Evolutionary conservation across 2,113 vertebrate genomes (phyloP), one percentile per base, ranked within the genome.

Genomic region (Menidia beryllina): DNA sequence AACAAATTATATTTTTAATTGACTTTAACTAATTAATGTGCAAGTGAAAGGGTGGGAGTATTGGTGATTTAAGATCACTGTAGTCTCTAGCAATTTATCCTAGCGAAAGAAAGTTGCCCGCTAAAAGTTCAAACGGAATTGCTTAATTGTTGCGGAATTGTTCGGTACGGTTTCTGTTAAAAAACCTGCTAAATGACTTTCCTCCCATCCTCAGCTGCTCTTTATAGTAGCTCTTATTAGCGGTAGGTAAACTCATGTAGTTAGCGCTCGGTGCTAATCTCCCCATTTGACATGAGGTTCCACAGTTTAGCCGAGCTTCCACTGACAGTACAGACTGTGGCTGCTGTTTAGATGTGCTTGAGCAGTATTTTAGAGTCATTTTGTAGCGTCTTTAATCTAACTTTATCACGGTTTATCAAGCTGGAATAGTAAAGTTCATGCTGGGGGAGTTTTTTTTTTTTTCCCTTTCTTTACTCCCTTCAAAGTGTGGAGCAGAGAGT

Each of bases 391-490:
- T 76, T 75, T 24, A 60, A 23, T 19, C 7, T 24, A 59, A 12
- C 26, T 63, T 69, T 75, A 3, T 65, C 66, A 63, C 51, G 27
- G 48, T 70, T 71, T 7, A 27, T 72, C 55, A 60, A 67, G 51
- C 65, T 64, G 41, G 30, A 78, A 67, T 69, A 69, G 34, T 59
- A 38, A 69, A 63, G 56, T 59, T 79, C 70, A 81, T 85, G 84
- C n/a, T n/a, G n/a, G n/a, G n/a, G n/a, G 82, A 85, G 85, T 82
- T 75, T 61, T 21, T 38, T 57, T 38, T 3, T 14, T 39, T 27
- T 45, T 8, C 3, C 21, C 5, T 15, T 10, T 34, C 26, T 47
- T 62, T n/a, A 24, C 21, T 1, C 20, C 58, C 76, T 81, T 87
- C 74, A 81, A 85, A 75, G 69, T 45, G 21, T 3, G 5, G 7